These are phyloP conservation scores for Euglossa dilemma DNA, from an alignment of 1,140 invertebrate species.

Conservation along the genomic window DNA sequence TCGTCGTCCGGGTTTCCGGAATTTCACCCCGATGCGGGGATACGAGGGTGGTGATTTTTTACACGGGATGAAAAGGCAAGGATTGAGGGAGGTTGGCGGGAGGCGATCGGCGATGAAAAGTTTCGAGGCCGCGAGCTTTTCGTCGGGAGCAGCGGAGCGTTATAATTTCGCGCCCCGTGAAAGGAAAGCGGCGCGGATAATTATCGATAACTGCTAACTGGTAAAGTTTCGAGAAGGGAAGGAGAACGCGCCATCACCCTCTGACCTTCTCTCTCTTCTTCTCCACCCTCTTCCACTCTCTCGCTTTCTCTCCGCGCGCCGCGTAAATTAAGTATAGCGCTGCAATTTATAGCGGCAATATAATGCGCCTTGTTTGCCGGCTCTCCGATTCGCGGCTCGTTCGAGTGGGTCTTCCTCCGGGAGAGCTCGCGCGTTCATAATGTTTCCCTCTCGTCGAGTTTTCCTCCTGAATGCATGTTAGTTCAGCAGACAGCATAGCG, in stretches of 20 bases:
- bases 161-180: constrained; percentile 58
- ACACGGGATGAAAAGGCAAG: not conserved
- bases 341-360: constrained; percentile 69
- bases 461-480: constrained; percentile 26
- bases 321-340: constrained; percentile 68
- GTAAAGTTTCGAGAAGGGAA: constrained; percentile 60
- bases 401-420: constrained; percentile 16
- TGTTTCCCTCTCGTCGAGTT: constrained; percentile 39
- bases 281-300: not conserved
- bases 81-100: not conserved
- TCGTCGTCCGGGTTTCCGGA: no score
- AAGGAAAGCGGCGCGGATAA: constrained; percentile 63
- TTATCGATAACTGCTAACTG: constrained; percentile 70
- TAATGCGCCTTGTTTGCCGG: constrained; percentile 65
- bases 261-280: not conserved
- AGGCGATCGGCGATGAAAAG: constrained; percentile 38
- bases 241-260: not conserved
- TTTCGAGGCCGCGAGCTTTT: constrained; percentile 55
- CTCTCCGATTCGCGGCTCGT: constrained; percentile 31
- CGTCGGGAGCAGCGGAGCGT: constrained; percentile 48
- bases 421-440: constrained; percentile 36
- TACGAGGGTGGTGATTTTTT: no score
- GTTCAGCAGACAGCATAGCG: not conserved
- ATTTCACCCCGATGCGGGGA: no score
- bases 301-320: not conserved